phyloP scores from a whole-genome alignment of 2,888 invertebrate species.

The Pterostichus niger region DNA sequence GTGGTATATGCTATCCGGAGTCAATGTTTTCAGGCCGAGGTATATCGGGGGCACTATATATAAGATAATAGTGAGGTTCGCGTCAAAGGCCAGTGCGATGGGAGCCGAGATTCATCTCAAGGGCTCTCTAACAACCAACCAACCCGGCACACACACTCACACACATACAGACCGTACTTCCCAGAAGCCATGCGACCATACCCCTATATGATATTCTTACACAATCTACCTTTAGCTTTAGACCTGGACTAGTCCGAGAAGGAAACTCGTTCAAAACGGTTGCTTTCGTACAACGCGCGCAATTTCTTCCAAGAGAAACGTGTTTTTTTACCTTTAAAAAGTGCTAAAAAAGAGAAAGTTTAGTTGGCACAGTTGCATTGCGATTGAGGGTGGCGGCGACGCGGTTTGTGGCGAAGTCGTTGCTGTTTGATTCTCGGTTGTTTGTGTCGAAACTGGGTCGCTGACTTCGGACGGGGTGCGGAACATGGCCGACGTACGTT shows the following conservation, averaged over 20 bases:
- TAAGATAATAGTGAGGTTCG: constrained; percentile 56
- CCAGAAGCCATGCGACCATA: constrained; percentile 52
- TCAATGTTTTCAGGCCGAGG: constrained; percentile 52
- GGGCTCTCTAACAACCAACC: constrained; percentile 50
- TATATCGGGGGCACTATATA: constrained; percentile 26
- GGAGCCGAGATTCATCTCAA: constrained; percentile 63
- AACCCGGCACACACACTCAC: constrained; percentile 22
- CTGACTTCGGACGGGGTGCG: constrained; percentile 12
- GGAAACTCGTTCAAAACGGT: constrained; percentile 62
- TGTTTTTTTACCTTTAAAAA: constrained; percentile 21
- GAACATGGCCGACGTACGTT: constrained; percentile 51
- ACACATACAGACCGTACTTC: constrained; percentile 47
- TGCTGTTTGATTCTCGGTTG: constrained; percentile 27
- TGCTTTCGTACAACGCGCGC: constrained; percentile 19
- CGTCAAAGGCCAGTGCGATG: constrained; percentile 58
- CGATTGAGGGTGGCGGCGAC: constrained; percentile 21
- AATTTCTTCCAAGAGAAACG: constrained; percentile 33
- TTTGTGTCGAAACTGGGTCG: constrained; percentile 41
- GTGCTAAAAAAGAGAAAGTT: constrained; percentile 62
- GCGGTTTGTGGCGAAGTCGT: not conserved
- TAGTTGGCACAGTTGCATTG: constrained; percentile 24
- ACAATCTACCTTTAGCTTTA: constrained; percentile 56
- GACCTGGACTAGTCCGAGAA: constrained; percentile 55
- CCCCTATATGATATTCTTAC: constrained; percentile 62
- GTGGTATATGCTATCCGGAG: not conserved